phyloP scores from a whole-genome alignment of 2,113 vertebrate genomes.

The Albula glossodonta region DNA sequence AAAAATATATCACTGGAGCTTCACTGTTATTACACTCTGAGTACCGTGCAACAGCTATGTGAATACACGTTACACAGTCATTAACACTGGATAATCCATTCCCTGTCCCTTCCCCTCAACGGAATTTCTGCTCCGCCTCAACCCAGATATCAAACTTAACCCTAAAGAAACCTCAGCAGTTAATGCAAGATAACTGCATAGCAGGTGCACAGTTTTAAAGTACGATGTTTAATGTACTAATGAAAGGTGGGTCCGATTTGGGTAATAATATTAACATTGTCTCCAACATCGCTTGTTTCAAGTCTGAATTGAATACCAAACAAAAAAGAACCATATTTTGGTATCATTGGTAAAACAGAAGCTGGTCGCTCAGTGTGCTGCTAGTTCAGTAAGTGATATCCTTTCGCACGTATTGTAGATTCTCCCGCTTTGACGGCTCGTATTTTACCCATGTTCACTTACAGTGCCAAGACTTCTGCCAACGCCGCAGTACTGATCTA shows the following conservation, averaged over 20 bases:
- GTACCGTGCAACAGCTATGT: background rate
- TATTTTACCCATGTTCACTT: constrained; percentile 22
- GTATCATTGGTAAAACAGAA: background rate
- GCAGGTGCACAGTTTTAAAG: too few relatives aligned
- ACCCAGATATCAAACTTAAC: background rate
- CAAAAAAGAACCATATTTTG: background rate
- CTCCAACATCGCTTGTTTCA: background rate
- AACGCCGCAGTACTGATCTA: background rate
- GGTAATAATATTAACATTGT: background rate
- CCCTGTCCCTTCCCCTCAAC: background rate
- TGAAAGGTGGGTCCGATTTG: background rate
- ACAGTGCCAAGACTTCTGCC: constrained; percentile 20
- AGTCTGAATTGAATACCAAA: background rate
- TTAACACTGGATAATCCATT: background rate
- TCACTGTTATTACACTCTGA: background rate
- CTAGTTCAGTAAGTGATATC: constrained; percentile 6
- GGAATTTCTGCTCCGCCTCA: background rate
- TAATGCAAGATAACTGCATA: background rate
- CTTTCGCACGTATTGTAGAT: background rate
- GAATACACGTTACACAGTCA: background rate
- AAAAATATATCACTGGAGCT: background rate
- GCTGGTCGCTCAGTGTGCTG: background rate
- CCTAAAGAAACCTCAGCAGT: background rate
- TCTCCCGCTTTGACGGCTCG: constrained; percentile 9
- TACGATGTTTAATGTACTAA: background rate